Percentiles rank a stretch among this genome's conserved stretches.
Conservation (phyloP, 2,888 invertebrate genomes). For the Sinhomidia bicolor region DNA sequence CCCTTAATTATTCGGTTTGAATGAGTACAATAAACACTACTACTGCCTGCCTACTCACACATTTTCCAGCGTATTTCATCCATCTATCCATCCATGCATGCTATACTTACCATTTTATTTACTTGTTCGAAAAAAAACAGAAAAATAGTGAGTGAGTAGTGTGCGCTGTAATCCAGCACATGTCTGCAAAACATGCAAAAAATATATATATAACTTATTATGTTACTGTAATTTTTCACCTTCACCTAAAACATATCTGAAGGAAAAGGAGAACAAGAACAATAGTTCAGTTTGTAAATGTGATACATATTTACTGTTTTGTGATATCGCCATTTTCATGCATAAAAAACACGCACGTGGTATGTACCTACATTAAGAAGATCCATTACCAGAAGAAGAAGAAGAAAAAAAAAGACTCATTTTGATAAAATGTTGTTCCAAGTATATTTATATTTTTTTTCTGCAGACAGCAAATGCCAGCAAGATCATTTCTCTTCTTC, state of each 20-base stretch:
- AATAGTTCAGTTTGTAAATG: background rate
- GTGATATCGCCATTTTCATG: background rate
- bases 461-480: slow-evolving; percentile 65
- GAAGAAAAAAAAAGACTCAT: background rate
- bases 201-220: slow-evolving; percentile 1
- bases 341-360: background rate
- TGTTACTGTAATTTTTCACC: slow-evolving; percentile 50
- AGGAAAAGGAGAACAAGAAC: background rate
- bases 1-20: background rate
- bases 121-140: background rate
- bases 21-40: background rate
- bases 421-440: slow-evolving; percentile 59
- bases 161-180: background rate
- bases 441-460: slow-evolving; percentile 41
- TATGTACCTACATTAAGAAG: background rate
- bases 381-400: slow-evolving; percentile 4
- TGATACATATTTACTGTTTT: background rate
- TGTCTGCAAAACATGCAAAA: slow-evolving; percentile 6
- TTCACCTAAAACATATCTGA: background rate
- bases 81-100: background rate
- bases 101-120: no score
- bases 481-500: slow-evolving; percentile 71
- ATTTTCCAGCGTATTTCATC: no score
- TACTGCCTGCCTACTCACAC: no score
- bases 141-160: background rate